phyloP scores from a whole-genome alignment of 2,797 vertebrate genomes.

The Scleropages formosus region DNA sequence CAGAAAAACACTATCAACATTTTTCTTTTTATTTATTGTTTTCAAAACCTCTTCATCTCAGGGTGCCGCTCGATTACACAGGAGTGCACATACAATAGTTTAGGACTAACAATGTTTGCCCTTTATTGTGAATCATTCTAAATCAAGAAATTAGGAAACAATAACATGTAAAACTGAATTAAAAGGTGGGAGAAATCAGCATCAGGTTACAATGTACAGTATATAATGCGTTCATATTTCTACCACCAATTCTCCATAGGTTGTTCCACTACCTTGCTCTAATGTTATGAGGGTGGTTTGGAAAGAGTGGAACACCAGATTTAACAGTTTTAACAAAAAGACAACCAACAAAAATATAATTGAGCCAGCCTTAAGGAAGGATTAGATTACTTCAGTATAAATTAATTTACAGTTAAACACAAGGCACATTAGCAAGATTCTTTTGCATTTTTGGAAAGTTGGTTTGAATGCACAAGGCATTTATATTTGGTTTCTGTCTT shows the following conservation, averaged over 20 bases:
- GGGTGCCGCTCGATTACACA: conserved; percentile 60
- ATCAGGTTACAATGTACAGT: neutral
- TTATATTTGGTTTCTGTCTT: neutral
- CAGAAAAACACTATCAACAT: too few relatives aligned
- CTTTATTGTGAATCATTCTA: conserved; percentile 39
- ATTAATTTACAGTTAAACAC: conserved; percentile 26
- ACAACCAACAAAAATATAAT: neutral
- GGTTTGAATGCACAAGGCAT: neutral
- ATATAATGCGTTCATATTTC: conserved; percentile 6
- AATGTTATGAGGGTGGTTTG: neutral
- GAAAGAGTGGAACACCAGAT: neutral
- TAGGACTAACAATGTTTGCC: conserved; percentile 44
- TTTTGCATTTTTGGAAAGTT: neutral
- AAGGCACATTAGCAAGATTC: conserved; percentile 33
- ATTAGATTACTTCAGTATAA: conserved; percentile 19
- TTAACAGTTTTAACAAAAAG: conserved; percentile 18
- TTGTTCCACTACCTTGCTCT: neutral
- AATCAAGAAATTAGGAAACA: neutral
- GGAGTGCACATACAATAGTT: conserved; percentile 57
- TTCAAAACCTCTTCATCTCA: conserved; percentile 45
- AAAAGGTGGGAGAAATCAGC: neutral
- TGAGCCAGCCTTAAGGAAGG: neutral
- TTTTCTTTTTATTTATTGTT: too few relatives aligned
- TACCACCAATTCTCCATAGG: conserved; percentile 3
- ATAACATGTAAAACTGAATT: neutral